These are phyloP conservation scores for Melipona beecheii DNA, from an alignment of 2,888 invertebrate species.

Conservation along the genomic window DNA sequence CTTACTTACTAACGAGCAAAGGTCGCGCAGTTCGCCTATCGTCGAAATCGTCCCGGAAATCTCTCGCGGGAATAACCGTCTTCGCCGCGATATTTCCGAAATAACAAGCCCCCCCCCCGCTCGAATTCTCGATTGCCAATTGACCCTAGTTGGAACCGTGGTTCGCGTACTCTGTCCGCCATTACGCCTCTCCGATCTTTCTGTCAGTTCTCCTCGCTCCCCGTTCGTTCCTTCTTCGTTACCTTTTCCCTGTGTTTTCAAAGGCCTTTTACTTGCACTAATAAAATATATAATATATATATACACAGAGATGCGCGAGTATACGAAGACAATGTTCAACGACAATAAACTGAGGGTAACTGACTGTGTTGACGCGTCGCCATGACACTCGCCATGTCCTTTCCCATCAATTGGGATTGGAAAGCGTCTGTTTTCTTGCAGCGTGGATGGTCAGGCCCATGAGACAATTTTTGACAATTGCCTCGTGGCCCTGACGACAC, in stretches of 20 bases:
- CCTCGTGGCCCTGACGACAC: too few relatives aligned
- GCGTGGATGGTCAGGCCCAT: too few relatives aligned
- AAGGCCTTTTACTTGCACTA: too few relatives aligned
- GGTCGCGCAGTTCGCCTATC: background rate
- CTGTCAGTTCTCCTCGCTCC: background rate
- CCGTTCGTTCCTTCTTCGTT: background rate
- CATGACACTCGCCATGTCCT: too few relatives aligned
- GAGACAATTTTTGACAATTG: too few relatives aligned
- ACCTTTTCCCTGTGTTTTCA: background rate
- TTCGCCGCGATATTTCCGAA: background rate
- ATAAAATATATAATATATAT: too few relatives aligned
- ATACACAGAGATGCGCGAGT: too few relatives aligned
- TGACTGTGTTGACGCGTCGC: too few relatives aligned
- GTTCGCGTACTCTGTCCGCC: background rate
- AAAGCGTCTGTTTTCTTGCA: too few relatives aligned
- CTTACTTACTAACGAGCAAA: constrained; percentile 15
- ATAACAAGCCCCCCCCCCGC: background rate
- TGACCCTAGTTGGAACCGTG: background rate
- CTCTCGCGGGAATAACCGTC: background rate
- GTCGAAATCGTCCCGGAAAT: background rate
- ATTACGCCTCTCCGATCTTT: background rate
- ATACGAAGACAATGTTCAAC: too few relatives aligned
- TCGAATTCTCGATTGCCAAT: constrained; percentile 8
- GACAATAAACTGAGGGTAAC: too few relatives aligned
- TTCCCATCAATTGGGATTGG: too few relatives aligned